Evolutionary conservation across 2,888 invertebrate species (phyloP).

Genomic region (Sericinus montela): DNA sequence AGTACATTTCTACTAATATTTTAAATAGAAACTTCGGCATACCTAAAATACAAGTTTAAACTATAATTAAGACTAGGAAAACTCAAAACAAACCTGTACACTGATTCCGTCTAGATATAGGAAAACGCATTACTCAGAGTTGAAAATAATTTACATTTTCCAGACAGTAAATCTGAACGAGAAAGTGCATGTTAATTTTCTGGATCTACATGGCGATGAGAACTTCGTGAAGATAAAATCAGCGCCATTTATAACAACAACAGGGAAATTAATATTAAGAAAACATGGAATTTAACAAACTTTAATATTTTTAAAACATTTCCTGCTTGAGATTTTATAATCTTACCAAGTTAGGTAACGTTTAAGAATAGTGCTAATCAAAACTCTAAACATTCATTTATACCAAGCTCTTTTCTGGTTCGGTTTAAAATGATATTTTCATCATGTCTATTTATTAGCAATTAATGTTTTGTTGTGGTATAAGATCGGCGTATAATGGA

Average conservation of each 20-base stretch:
- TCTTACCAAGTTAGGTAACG: no score
- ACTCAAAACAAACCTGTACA: constrained; percentile 8
- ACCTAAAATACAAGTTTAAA: neutral
- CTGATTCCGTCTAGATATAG: neutral
- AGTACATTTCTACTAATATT: no score
- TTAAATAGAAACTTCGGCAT: no score
- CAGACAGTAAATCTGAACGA: constrained; percentile 19
- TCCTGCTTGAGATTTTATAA: no score
- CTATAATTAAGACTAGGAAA: constrained; percentile 14
- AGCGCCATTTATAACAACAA: constrained; percentile 13
- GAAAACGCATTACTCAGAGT: constrained; percentile 9
- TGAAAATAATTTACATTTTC: constrained; percentile 17
- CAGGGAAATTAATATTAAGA: constrained; percentile 4
- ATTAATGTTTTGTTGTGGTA: no score
- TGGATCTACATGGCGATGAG: constrained; percentile 10
- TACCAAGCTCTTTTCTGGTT: no score
- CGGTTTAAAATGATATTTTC: no score
- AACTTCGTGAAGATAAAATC: constrained; percentile 19
- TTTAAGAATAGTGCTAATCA: no score
- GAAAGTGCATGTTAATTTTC: constrained; percentile 20
- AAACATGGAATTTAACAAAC: constrained; percentile 9
- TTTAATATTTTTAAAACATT: no score
- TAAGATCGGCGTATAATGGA: no score
- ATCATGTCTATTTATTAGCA: no score
- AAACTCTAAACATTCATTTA: no score